These are phyloP conservation scores for Drosophila mulleri DNA, from an alignment of 2,888 invertebrate genomes.

Conservation along the genomic window DNA sequence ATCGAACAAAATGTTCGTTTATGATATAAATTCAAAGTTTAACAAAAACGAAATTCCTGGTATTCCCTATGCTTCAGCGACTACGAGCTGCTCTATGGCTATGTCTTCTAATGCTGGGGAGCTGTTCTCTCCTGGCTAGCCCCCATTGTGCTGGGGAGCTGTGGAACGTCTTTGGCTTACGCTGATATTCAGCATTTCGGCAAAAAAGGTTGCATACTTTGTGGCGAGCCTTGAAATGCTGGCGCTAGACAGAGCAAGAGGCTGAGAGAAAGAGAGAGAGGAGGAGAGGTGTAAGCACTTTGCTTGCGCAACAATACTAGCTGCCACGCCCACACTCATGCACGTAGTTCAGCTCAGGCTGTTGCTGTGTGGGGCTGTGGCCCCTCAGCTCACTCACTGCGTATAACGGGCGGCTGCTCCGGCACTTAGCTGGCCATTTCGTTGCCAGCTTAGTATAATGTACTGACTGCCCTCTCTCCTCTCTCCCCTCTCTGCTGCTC, in stretches of 20 bases:
- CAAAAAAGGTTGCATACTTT: constrained; percentile 45
- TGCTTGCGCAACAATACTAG: background rate
- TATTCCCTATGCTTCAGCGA: background rate
- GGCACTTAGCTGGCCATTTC: constrained; percentile 66
- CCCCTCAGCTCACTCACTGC: background rate
- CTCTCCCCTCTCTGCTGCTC: background rate
- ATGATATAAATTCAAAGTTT: background rate
- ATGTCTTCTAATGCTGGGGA: no score
- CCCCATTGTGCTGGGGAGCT: background rate
- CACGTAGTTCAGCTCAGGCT: constrained; percentile 20
- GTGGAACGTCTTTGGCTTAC: background rate
- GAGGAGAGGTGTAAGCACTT: background rate
- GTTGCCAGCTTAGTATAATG: constrained; percentile 67
- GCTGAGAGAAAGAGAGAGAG: background rate
- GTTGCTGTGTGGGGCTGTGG: background rate
- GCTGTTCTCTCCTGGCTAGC: no score
- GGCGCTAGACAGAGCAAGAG: background rate
- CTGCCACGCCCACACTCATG: constrained; percentile 16
- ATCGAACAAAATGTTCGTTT: background rate
- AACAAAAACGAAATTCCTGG: background rate
- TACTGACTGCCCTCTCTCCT: constrained; percentile 1
- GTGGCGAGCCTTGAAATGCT: constrained; percentile 30
- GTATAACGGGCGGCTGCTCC: constrained; percentile 23
- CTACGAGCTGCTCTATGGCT: background rate
- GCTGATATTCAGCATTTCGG: constrained; percentile 2